Evolutionary conservation across 2,888 invertebrate genomes (phyloP), one percentile per base, ranked within the genome.

Genomic region (Drosophila diplacantha): DNA sequence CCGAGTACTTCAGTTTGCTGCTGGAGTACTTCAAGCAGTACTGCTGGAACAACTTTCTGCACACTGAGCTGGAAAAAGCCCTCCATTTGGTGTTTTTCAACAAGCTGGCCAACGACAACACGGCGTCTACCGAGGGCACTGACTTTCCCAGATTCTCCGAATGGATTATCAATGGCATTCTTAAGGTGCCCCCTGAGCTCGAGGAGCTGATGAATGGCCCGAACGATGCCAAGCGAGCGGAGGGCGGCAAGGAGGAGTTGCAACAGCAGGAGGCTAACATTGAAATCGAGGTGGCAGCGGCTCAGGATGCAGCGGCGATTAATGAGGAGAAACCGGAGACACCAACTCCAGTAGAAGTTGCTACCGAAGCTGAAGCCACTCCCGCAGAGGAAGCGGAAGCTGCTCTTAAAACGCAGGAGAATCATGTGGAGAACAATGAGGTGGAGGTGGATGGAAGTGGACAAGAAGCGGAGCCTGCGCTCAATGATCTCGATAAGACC

Each of bases 1-100:
- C 90, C 87, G 91, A 91, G 71, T 92, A 92, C 38, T 90, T 92
- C 81, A 89, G 89, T 75, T 89, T 91, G 81, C 90, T 94, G 83
- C 89, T 97, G 91, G 94, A 96, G 88, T 91, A 98, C 89, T 95
- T 96, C 91, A 96, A 97, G 90, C 91, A 92, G 88, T 96, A 94
- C 90, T 92, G 93, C 72, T 94, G 96, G 94, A 98, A 98, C 90
- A 98, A 97, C 91, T 97, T 98, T 90, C 91, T 98, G 86, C 98
- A 98, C 89, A 94, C 94, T 74, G 95, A 96, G 90, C 94, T 96
- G 75, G 93, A 93, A 88, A 92, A 93, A 87, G 93, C 95, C 87
- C 89, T 97, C 78, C 90, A 91, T 66, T 91, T 93, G 89, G 93
- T 95, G 83, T 91, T 96, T 82, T 73, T 86, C 61, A 82, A 82